Evolutionary conservation across 2,113 vertebrate species (phyloP).

Genomic region (Channa maculata): DNA sequence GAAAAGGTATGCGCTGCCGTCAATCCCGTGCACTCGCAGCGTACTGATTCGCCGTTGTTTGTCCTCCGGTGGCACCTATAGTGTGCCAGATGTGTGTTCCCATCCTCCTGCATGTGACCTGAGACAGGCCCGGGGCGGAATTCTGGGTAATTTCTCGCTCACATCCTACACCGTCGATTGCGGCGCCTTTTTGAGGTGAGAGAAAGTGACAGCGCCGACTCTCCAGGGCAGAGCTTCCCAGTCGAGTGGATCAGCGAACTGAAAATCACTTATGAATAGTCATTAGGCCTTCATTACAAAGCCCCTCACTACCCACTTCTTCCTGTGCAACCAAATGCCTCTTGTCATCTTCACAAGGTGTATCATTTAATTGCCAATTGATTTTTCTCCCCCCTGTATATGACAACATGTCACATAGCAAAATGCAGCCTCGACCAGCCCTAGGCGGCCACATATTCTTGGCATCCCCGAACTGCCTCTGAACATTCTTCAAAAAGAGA

Average conservation of each 20-base stretch:
- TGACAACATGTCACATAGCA: slow-evolving; percentile 99
- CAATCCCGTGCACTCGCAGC: slow-evolving; percentile 73
- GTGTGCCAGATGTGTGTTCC: slow-evolving; percentile 92
- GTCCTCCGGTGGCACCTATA: slow-evolving; percentile 95
- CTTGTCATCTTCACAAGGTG: slow-evolving; percentile 99
- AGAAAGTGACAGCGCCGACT: slow-evolving; percentile 98
- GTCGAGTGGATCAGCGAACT: slow-evolving; percentile 98
- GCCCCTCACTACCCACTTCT: slow-evolving; percentile 93
- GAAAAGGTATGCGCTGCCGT: slow-evolving; percentile 79
- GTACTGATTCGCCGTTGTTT: slow-evolving; percentile 87
- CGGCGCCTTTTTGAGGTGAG: slow-evolving; percentile 98
- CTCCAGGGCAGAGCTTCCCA: slow-evolving; percentile 99
- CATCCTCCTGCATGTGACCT: slow-evolving; percentile 92
- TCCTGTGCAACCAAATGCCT: slow-evolving; percentile 96
- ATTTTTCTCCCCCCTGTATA: slow-evolving; percentile 89
- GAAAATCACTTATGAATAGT: slow-evolving; percentile 99
- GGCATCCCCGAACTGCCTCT: slow-evolving; percentile 83
- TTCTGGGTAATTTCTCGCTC: slow-evolving; percentile 95
- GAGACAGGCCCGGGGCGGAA: slow-evolving; percentile 89
- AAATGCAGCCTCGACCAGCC: slow-evolving; percentile 92
- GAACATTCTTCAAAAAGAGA: slow-evolving; percentile 71
- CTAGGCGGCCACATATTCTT: slow-evolving; percentile 89
- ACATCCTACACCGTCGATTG: slow-evolving; percentile 92
- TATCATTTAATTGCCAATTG: slow-evolving; percentile 99
- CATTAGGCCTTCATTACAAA: slow-evolving; percentile 99